Conservation (phyloP, 2,113 vertebrate genomes). For the Mirounga angustirostris region DNA sequence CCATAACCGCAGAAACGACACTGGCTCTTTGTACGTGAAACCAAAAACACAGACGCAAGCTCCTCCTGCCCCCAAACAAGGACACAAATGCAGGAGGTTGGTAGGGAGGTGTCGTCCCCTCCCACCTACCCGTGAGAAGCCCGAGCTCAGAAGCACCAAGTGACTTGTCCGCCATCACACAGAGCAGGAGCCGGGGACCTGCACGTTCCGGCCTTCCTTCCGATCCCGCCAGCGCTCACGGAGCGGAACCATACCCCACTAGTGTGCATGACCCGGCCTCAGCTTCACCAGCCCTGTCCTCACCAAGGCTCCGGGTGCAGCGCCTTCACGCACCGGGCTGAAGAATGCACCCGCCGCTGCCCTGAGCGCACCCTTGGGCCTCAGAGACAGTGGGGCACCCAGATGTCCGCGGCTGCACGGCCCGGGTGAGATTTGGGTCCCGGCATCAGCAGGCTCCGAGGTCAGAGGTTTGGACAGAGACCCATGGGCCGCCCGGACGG, state of each 20-base stretch:
- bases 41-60: neutral
- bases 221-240: fast-evolving
- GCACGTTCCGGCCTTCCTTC: neutral
- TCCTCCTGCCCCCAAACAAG: neutral
- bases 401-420: no score
- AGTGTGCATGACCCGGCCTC: no score
- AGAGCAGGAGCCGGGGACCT: no score
- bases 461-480: neutral
- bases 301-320: no score
- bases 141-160: neutral
- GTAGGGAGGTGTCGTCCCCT: neutral
- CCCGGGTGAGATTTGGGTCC: no score
- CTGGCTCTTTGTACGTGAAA: neutral
- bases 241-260: no score
- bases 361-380: no score
- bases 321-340: no score
- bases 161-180: no score
- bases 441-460: neutral
- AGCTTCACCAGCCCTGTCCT: no score
- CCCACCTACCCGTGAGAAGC: no score
- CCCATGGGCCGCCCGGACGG: fast-evolving
- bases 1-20: neutral
- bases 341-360: fast-evolving
- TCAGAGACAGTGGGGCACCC: neutral
- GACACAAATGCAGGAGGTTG: neutral